Evolutionary conservation across 2,113 vertebrate species (phyloP).

Genomic region (Clarias macrocephalus): DNA sequence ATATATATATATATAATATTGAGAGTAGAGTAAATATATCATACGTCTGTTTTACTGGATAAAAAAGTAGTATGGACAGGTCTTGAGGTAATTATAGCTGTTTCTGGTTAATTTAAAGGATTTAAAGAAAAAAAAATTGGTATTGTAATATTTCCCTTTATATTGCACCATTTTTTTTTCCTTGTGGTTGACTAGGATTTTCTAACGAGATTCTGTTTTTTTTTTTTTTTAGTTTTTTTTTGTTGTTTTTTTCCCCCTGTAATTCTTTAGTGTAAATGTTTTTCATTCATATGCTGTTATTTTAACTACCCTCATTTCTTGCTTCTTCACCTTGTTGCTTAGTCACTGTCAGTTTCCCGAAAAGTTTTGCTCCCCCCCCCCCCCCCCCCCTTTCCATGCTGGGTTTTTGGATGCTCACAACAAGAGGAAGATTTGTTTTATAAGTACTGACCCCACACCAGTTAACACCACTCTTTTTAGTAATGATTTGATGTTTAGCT

Average conservation of each 20-base stretch:
- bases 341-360: neutral
- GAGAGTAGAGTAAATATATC: neutral
- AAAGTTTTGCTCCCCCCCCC: too few relatives aligned
- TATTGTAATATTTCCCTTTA: neutral
- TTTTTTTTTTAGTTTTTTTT: neutral
- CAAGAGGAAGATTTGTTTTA: conserved; percentile 36
- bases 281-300: conserved; percentile 9
- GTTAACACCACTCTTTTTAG: conserved; percentile 15
- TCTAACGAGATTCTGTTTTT: neutral
- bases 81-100: neutral
- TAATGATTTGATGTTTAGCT: neutral
- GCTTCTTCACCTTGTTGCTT: neutral
- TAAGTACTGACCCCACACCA: conserved; percentile 17
- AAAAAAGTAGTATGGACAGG: neutral
- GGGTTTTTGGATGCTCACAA: neutral
- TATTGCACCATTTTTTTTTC: neutral
- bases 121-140: too few relatives aligned
- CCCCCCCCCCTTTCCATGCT: too few relatives aligned
- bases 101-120: neutral
- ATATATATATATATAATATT: conserved; percentile 2
- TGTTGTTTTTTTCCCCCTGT: neutral
- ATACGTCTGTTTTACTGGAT: neutral
- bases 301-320: neutral
- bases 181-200: neutral
- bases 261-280: conserved; percentile 1